These are phyloP conservation scores for Petrolisthes manimaculis DNA, from an alignment of 2,888 invertebrate genomes.

Conservation along the genomic window DNA sequence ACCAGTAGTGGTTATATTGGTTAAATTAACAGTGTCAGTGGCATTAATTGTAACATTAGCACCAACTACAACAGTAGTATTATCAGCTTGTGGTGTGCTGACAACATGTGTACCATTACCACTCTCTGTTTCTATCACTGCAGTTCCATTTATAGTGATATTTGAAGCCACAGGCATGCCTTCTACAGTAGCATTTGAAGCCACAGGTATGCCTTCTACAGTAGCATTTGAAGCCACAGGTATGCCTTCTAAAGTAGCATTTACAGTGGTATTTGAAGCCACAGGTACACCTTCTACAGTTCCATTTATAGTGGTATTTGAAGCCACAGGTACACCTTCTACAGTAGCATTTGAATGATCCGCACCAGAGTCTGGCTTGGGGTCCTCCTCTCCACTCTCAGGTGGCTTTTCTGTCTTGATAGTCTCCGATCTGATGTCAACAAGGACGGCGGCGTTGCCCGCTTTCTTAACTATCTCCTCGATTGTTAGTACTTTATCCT, in stretches of 20 bases:
- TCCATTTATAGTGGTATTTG: background rate
- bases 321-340: background rate
- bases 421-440: slow-evolving; percentile 25
- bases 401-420: background rate
- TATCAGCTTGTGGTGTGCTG: background rate
- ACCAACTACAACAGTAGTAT: background rate
- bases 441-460: slow-evolving; percentile 26
- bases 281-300: background rate
- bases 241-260: slow-evolving; percentile 8
- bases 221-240: background rate
- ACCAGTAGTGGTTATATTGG: background rate
- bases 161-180: background rate
- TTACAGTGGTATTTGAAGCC: background rate
- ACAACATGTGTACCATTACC: background rate
- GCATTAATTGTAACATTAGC: background rate
- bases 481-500: background rate
- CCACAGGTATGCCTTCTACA: background rate
- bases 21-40: background rate
- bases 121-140: background rate
- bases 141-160: slow-evolving; percentile 7
- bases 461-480: background rate
- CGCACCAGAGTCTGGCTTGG: background rate
- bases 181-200: background rate
- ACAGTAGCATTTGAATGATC: background rate
- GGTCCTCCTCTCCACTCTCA: slow-evolving; percentile 1